phyloP scores from a whole-genome alignment of 2,888 invertebrate species.

The Lagria hirta region DNA sequence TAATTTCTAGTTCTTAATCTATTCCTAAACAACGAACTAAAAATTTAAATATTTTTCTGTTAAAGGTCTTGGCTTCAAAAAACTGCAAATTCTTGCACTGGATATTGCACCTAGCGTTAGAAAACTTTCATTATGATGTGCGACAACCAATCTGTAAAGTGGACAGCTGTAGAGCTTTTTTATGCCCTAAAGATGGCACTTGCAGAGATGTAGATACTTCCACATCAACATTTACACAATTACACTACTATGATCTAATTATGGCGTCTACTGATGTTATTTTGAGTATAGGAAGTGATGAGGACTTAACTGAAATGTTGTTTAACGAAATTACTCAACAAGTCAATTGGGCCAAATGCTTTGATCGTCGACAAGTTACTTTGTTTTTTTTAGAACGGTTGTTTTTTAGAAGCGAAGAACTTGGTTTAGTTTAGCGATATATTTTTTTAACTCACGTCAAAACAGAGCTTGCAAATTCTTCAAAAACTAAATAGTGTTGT shows the following conservation, averaged over 20 bases:
- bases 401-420: too few species aligned
- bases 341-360: conserved; percentile 68
- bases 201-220: conserved; percentile 44
- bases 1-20: too few species aligned
- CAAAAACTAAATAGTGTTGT: too few species aligned
- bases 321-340: conserved; percentile 62
- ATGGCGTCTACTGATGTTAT: conserved; percentile 66
- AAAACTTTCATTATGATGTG: conserved; percentile 49
- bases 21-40: too few species aligned
- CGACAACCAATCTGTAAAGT: conserved; percentile 36
- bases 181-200: conserved; percentile 68
- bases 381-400: too few species aligned
- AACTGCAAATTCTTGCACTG: conserved; percentile 65
- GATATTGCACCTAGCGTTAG: conserved; percentile 59
- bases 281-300: conserved; percentile 63
- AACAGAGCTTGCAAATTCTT: too few species aligned
- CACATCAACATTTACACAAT: conserved; percentile 28
- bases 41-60: conserved; percentile 21
- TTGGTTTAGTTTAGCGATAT: too few species aligned
- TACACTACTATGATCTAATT: conserved; percentile 59
- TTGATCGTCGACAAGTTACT: conserved; percentile 72
- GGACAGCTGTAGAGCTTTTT: conserved; percentile 63
- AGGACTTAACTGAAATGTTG: conserved; percentile 65
- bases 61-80: conserved; percentile 71
- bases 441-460: too few species aligned